phyloP scores from a whole-genome alignment of 2,113 vertebrate species.

The Erpornis zantholeuca region DNA sequence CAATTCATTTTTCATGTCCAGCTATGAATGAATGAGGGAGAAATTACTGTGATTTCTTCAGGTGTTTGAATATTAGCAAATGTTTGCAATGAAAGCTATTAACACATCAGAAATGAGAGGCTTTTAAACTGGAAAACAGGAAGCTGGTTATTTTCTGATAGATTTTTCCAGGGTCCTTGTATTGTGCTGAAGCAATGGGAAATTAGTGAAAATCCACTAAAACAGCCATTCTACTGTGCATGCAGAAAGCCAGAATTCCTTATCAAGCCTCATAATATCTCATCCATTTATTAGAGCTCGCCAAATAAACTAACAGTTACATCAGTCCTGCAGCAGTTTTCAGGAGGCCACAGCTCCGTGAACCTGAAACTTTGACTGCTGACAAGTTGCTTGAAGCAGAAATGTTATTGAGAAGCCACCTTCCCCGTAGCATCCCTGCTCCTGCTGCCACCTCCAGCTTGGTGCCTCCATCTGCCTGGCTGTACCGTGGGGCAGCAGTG shows the following conservation, averaged over 20 bases:
- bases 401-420: constrained; percentile 64
- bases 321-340: constrained; percentile 68
- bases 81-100: neutral
- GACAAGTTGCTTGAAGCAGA: constrained; percentile 70
- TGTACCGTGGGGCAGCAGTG: neutral
- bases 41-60: neutral
- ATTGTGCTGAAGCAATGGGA: neutral
- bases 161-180: neutral
- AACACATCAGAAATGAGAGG: neutral
- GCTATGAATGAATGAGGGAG: neutral
- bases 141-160: neutral
- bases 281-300: constrained; percentile 27
- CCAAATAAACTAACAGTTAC: constrained; percentile 50
- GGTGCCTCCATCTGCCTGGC: constrained; percentile 65
- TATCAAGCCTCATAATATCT: constrained; percentile 5
- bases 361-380: constrained; percentile 71
- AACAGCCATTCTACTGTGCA: neutral
- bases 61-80: neutral
- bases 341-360: constrained; percentile 61
- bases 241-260: neutral
- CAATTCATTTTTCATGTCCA: neutral
- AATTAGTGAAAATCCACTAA: constrained; percentile 25
- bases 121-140: neutral
- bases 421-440: constrained; percentile 41
- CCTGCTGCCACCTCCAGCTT: constrained; percentile 46